Conservation (phyloP, 2,797 vertebrate species). For the Dicrostonyx torquatus region DNA sequence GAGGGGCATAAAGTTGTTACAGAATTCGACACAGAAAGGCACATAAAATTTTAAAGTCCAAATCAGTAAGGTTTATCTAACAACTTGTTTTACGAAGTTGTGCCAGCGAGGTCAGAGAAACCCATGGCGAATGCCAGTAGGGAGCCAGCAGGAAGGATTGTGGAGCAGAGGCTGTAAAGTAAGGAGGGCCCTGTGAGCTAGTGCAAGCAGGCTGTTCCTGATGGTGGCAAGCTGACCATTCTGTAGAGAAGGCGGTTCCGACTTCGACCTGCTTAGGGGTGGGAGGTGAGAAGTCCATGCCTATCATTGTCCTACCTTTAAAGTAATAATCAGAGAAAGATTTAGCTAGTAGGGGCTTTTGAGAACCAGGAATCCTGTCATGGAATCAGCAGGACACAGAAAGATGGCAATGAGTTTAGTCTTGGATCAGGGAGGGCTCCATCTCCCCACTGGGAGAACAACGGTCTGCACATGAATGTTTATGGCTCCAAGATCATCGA, state of each 20-base stretch:
- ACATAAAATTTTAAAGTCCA: neutral
- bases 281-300: neutral
- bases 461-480: accelerated
- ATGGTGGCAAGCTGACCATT: neutral
- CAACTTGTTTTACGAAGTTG: neutral
- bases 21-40: neutral
- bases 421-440: neutral
- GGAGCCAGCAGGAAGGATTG: neutral
- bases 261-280: accelerated
- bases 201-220: neutral
- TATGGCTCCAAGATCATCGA: neutral
- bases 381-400: neutral
- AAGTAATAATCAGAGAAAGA: neutral
- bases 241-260: neutral
- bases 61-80: neutral
- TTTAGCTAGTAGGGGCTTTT: neutral
- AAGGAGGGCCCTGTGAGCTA: neutral
- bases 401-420: neutral
- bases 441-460: neutral
- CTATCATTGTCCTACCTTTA: neutral
- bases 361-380: neutral
- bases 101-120: neutral
- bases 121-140: neutral
- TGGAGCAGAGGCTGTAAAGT: neutral
- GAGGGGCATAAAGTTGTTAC: neutral